Percentiles rank a stretch among this genome's conserved stretches.
These are phyloP conservation scores for Mystacides longicornis DNA, from an alignment of 2,888 invertebrate species.

Conservation along the genomic window DNA sequence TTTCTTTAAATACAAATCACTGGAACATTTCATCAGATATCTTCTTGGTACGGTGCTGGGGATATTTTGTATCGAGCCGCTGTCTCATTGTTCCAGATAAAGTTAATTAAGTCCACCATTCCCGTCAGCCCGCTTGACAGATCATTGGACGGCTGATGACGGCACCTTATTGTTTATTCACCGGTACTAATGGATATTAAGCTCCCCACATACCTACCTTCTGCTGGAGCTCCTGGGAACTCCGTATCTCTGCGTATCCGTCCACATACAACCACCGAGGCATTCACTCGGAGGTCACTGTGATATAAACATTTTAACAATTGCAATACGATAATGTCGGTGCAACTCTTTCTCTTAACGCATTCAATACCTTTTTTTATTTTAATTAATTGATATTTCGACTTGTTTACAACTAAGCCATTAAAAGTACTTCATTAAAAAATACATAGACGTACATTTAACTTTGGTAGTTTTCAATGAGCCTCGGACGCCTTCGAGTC, in stretches of 20 bases:
- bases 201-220: conserved; percentile 6
- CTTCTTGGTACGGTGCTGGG: conserved; percentile 3
- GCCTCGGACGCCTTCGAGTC: too few species aligned
- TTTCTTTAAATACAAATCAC: conserved; percentile 13
- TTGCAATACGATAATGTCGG: not conserved
- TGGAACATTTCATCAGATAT: conserved; percentile 11
- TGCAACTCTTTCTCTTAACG: not conserved
- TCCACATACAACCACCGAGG: not conserved
- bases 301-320: not conserved
- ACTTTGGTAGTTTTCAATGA: too few species aligned
- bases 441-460: too few species aligned
- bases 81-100: conserved; percentile 19
- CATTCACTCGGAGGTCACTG: not conserved
- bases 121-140: conserved; percentile 14
- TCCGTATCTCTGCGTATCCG: too few species aligned
- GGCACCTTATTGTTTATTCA: conserved; percentile 14
- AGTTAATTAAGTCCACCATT: conserved; percentile 17
- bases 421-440: too few species aligned
- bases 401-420: too few species aligned
- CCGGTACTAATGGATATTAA: conserved; percentile 14
- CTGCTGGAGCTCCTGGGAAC: conserved; percentile 17
- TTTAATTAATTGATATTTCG: not conserved
- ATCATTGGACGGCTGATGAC: conserved; percentile 17
- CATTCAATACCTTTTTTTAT: not conserved
- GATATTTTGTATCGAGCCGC: conserved; percentile 18